Conservation (phyloP, 2,113 vertebrate genomes). For the Pedetes capensis region DNA sequence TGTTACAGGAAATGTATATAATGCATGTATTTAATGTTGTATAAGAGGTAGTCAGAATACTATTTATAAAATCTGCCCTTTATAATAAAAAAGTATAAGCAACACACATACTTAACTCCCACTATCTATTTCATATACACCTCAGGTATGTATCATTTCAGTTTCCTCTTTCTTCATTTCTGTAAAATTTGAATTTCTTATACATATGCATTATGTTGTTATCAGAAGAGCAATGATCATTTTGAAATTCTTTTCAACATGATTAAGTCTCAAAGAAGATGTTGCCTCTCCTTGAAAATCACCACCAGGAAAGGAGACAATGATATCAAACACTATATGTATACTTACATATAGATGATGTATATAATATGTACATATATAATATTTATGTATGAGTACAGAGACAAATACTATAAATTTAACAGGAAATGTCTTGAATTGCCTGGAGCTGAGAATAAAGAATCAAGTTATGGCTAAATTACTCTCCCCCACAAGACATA, state of each 20-base stretch:
- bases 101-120: not conserved
- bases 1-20: not conserved
- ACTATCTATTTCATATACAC: not conserved
- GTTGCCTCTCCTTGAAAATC: conserved; percentile 28
- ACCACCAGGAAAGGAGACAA: conserved; percentile 14
- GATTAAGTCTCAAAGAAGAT: not conserved
- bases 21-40: not conserved
- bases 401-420: conserved; percentile 11
- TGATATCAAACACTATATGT: conserved; percentile 1
- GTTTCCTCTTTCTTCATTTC: conserved; percentile 26
- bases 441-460: conserved; percentile 1
- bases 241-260: not conserved
- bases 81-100: not conserved
- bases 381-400: conserved; percentile 14
- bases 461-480: conserved; percentile 2
- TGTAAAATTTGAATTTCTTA: conserved; percentile 30
- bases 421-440: conserved; percentile 27
- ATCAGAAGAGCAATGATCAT: conserved; percentile 18
- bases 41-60: conserved; percentile 7
- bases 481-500: not conserved
- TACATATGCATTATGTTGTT: conserved; percentile 2
- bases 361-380: not conserved
- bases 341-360: not conserved
- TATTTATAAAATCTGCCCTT: not conserved
- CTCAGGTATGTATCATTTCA: not conserved